Base-by-base conservation (phyloP, 1,140 invertebrate genomes). In the Palaemon carinicauda region DNA sequence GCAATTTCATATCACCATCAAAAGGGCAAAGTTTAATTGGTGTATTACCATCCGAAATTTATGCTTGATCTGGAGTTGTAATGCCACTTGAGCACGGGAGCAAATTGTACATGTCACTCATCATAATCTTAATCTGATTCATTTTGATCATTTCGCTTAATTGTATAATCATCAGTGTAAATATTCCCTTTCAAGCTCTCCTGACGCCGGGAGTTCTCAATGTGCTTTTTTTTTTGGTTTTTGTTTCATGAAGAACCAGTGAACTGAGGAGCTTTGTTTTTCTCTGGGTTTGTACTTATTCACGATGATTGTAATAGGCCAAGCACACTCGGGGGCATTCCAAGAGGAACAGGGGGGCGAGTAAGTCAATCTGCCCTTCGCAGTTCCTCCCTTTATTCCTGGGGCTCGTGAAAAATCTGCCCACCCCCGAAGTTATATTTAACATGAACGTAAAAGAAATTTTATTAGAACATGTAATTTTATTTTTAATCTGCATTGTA, bases 221-320 rank as follows among this genome's bases (percentile, higher is more conserved):
- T 41, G 41, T 41, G 41, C 41, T 41, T 41, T 41, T 41, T n/a
- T 41, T 41, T 41, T 41, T 41, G 41, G 41, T 41, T 71, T 56
- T 86, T 77, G 77, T 86, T 82, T 86, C 73, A 80, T 86, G 80
- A 31, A 80, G 80, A n/a, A 80, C 52, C 41, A 80, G 78, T 86
- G 74, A 86, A 80, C 84, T 86, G 84, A 86, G 84, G 84, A 86
- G 84, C 84, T 86, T 86, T 86, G 77, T 86, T 85, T 41, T 86
- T 86, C 84, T 86, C 84, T 86, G 84, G 84, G 84, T 86, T 86
- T 86, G 84, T 86, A 86, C 84, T 86, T 86, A 86, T 69, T 69
- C 65, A 69, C 65, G 65, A 69, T 69, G 65, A 69, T 69, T 69
- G 65, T 69, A 69, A 69, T 69, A 69, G 65, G 65, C 65, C 24